Base-by-base conservation (phyloP, 2,113 vertebrate species). In the Brienomyrus brachyistius region DNA sequence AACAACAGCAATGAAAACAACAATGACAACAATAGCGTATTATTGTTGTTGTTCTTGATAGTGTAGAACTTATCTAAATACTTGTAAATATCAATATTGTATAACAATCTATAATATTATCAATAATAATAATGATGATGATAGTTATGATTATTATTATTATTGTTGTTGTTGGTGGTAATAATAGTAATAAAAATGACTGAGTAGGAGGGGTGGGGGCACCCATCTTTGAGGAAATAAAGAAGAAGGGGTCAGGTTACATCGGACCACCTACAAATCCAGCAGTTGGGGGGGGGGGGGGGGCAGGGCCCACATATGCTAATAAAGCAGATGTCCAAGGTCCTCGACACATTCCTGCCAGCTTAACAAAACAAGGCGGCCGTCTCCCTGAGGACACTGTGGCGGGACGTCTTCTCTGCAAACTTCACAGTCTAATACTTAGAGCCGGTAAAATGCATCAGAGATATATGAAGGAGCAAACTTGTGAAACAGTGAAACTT, bases 291-390 rank as follows among this genome's bases (percentile, higher is more conserved):
- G 94, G 70, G 92, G 93, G 91, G 94, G 92, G 93, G 94, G 70
- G 92, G 93, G 91, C 94, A 4, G 52, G 52, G 52, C 15, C 4
- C 54, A 91, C 92, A 91, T 94, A 96, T 95, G 95, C 94, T 95
- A 96, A 96, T 95, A 93, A 93, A 94, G 94, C 94, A 96, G 95
- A 96, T 95, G 96, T 95, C 94, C 93, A 88, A 93, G 91, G 93
- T 93, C 90, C 92, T 92, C 91, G 80, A 94, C 92, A 93, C 95
- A 95, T 95, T 96, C 95, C 94, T 94, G 93, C 90, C 92, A 91
- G 89, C 93, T 92, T 94, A 93, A 94, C 94, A 95, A 95, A 95
- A 95, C 96, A 95, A 94, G 94, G 93, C 90, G 45, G 91, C 94
- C 93, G 92, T 93, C 92, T 92, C 90, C 92, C 91, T 50, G 56